Evolutionary conservation across 1,140 invertebrate genomes (phyloP).

Genomic region (Brachionus plicatilis): DNA sequence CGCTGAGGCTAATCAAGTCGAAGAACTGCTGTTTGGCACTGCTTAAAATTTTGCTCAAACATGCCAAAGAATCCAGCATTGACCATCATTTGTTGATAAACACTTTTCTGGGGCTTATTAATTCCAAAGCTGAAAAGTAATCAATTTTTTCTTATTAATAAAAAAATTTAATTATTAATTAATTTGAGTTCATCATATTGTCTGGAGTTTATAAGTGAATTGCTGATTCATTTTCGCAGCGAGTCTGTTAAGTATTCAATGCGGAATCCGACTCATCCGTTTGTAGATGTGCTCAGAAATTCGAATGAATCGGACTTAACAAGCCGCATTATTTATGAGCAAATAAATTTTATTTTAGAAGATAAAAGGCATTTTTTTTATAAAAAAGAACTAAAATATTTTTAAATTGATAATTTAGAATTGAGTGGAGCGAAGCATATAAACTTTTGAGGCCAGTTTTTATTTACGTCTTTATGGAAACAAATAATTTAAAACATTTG

Average conservation of each 20-base stretch:
- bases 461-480: background rate
- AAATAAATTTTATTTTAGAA: background rate
- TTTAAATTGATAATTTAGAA: background rate
- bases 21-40: background rate
- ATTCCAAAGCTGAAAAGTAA: conserved; percentile 20
- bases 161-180: background rate
- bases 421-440: background rate
- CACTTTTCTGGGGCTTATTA: background rate
- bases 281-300: conserved; percentile 19
- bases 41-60: background rate
- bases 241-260: background rate
- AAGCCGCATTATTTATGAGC: background rate
- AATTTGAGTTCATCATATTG: background rate
- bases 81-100: background rate
- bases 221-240: background rate
- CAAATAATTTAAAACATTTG: background rate
- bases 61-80: background rate
- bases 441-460: conserved; percentile 21
- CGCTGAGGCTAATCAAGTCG: background rate
- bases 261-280: background rate
- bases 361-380: background rate
- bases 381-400: background rate
- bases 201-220: background rate
- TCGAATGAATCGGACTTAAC: background rate
- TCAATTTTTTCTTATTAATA: background rate